A percentile compares a stretch with the other conserved stretches of the same genome.
phyloP scores from a whole-genome alignment of 2,797 vertebrate genomes.

The Notamacropus eugenii region DNA sequence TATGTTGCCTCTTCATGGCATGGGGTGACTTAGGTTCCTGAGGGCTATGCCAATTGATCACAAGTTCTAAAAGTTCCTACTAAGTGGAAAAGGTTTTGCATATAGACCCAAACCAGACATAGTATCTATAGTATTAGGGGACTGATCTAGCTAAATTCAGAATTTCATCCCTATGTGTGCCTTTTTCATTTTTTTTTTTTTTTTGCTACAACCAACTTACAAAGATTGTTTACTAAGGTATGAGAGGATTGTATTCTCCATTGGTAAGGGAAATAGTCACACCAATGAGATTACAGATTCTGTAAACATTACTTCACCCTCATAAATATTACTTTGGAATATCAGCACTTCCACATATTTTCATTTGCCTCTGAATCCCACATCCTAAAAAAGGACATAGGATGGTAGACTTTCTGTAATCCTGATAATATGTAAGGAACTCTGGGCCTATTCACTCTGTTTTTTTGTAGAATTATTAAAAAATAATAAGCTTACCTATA shows the following conservation, averaged over 20 bases:
- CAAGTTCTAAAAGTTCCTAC: not conserved
- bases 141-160: not conserved
- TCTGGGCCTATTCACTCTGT: not conserved
- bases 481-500: constrained; percentile 88
- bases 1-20: not conserved
- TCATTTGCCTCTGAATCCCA: not conserved
- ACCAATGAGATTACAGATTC: not conserved
- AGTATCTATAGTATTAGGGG: not conserved
- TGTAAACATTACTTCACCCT: not conserved
- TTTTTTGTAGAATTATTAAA: constrained; percentile 12
- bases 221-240: not conserved
- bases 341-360: not conserved
- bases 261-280: not conserved
- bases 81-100: not conserved
- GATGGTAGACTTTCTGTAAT: not conserved
- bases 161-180: not conserved
- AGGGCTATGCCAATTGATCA: not conserved
- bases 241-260: not conserved
- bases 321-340: not conserved
- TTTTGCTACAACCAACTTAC: not conserved
- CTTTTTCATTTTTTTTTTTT: not conserved
- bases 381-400: not conserved
- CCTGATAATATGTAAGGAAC: constrained; percentile 17
- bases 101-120: not conserved
- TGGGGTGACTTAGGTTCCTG: not conserved